phyloP scores from a whole-genome alignment of 2,113 vertebrate species.

The Willisornis vidua region DNA sequence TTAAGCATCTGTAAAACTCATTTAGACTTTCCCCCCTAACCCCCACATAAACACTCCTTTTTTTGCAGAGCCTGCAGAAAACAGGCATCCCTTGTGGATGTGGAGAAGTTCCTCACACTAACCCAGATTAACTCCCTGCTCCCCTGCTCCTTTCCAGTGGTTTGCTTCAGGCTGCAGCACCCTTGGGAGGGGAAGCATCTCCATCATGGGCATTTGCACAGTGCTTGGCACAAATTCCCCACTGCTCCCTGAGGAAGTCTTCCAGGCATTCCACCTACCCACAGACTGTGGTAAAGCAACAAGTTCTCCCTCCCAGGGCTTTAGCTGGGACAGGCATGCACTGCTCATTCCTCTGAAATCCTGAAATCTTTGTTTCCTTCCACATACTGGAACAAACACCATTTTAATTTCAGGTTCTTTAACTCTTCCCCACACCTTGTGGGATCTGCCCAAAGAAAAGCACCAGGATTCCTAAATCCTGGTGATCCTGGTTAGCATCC shows the following conservation, averaged over 20 bases:
- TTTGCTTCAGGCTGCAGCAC: not conserved
- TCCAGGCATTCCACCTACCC: not conserved
- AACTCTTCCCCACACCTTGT: not conserved
- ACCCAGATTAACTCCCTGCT: not conserved
- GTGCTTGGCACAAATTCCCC: not conserved
- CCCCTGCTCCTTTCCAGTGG: not conserved
- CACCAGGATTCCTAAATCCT: not conserved
- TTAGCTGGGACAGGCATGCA: not conserved
- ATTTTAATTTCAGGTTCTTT: not conserved
- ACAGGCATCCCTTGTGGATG: not conserved
- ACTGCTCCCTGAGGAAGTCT: not conserved
- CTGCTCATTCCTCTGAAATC: not conserved
- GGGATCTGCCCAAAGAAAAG: not conserved
- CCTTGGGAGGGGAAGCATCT: not conserved
- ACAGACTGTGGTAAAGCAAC: not conserved
- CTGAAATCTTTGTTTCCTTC: not conserved
- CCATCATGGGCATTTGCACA: not conserved
- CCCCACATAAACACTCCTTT: not conserved
- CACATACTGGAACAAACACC: not conserved
- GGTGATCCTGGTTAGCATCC: not conserved
- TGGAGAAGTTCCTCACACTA: not conserved
- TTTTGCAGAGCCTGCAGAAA: not conserved
- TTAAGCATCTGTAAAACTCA: conserved; percentile 23
- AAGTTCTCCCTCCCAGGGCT: not conserved
- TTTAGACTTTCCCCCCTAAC: not conserved